phyloP scores from a whole-genome alignment of 2,888 invertebrate genomes.

The Holacanthella duospinosa region DNA sequence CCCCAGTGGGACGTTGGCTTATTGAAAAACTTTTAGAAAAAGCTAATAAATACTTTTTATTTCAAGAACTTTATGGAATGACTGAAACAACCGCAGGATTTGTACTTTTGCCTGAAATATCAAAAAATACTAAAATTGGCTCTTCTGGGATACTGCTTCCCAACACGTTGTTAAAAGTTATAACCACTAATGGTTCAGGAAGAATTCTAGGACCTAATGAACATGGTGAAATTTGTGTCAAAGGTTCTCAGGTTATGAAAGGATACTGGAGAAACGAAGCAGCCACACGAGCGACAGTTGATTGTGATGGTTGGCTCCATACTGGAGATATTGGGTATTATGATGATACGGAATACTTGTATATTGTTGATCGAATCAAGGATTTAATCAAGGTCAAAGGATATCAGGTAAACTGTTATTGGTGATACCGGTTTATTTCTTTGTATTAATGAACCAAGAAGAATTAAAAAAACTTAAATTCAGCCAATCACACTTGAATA shows the following conservation, averaged over 20 bases:
- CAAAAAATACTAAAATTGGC: constrained; percentile 46
- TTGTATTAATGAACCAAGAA: constrained; percentile 54
- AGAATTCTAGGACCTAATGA: constrained; percentile 51
- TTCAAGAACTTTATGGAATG: constrained; percentile 21
- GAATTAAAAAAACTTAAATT: constrained; percentile 61
- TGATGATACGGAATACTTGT: constrained; percentile 63
- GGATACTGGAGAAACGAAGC: constrained; percentile 66
- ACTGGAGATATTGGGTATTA: constrained; percentile 70
- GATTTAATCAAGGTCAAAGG: constrained; percentile 78
- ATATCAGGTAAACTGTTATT: constrained; percentile 55
- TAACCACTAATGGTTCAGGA: constrained; percentile 49
- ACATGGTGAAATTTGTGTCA: constrained; percentile 59
- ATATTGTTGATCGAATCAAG: constrained; percentile 64
- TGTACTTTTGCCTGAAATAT: constrained; percentile 8
- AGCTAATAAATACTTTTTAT: constrained; percentile 13
- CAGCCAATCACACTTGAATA: no score
- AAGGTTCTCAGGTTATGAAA: constrained; percentile 69
- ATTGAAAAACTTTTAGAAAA: constrained; percentile 45
- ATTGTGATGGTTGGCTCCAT: constrained; percentile 66
- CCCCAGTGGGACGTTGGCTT: constrained; percentile 49
- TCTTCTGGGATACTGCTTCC: constrained; percentile 17
- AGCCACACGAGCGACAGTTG: constrained; percentile 61
- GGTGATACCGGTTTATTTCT: no score
- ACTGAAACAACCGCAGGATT: constrained; percentile 44
- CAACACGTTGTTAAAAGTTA: constrained; percentile 53